Evolutionary conservation across 2,113 vertebrate genomes (phyloP).

Genomic region (Odocoileus virginianus): DNA sequence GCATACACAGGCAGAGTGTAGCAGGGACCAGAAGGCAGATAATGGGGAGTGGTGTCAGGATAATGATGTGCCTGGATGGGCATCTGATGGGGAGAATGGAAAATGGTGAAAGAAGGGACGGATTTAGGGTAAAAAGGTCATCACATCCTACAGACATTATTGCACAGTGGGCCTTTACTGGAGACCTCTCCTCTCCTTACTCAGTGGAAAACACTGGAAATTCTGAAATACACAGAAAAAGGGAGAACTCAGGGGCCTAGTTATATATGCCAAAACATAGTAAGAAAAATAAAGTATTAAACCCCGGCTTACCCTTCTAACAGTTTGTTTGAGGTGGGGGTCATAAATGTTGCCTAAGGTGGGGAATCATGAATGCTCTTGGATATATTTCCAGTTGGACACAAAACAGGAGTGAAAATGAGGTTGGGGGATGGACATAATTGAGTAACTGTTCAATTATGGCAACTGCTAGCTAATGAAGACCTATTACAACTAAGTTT

Average conservation of each 20-base stretch:
- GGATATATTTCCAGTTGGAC: constrained; percentile 23
- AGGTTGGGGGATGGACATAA: neutral
- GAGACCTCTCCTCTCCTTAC: neutral
- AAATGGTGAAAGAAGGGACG: neutral
- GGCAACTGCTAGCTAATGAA: constrained; percentile 70
- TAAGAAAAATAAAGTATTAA: constrained; percentile 57
- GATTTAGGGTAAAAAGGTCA: neutral
- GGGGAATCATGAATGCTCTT: constrained; percentile 11
- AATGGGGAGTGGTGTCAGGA: neutral
- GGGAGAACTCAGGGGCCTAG: neutral
- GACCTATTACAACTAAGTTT: constrained; percentile 62
- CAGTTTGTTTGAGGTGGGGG: constrained; percentile 29
- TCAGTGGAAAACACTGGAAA: constrained; percentile 46
- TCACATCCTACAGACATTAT: neutral
- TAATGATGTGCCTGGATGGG: neutral
- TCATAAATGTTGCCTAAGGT: constrained; percentile 37
- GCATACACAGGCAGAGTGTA: neutral
- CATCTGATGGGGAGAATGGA: neutral
- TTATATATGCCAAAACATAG: constrained; percentile 43
- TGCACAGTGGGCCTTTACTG: neutral
- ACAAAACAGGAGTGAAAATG: constrained; percentile 51
- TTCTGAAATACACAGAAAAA: constrained; percentile 51
- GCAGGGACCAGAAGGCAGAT: neutral
- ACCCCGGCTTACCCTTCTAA: neutral
- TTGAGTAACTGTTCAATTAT: constrained; percentile 67